A percentile compares a stretch with the other conserved stretches of the same genome.
Evolutionary conservation across 2,888 invertebrate genomes (phyloP).

Genomic region (Rhamphomyia laevipes): DNA sequence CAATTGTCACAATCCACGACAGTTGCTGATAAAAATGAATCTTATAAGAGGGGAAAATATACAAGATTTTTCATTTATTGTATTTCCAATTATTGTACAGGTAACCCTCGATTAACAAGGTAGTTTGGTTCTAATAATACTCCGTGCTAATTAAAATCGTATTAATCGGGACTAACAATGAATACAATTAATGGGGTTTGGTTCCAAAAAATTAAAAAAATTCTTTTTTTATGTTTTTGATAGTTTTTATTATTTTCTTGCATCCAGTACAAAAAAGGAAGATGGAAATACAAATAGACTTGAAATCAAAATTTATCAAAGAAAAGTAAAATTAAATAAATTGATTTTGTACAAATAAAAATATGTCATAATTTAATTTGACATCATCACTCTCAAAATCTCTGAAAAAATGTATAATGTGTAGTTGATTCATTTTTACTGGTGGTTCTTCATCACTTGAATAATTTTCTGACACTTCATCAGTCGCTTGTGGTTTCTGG

Average conservation of each 20-base stretch:
- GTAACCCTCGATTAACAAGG: not conserved
- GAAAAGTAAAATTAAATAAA: not conserved
- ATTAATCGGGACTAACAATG: not conserved
- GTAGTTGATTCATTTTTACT: not conserved
- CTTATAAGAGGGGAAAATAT: too few species aligned
- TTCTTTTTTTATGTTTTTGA: not conserved
- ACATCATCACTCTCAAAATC: not conserved
- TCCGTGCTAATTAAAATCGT: not conserved
- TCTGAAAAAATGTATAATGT: not conserved
- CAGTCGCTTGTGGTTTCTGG: not conserved
- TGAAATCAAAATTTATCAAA: not conserved
- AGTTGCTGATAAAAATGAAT: too few species aligned
- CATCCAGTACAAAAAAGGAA: not conserved
- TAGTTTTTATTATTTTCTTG: not conserved
- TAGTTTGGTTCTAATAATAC: not conserved
- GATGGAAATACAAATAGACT: not conserved
- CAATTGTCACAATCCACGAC: too few species aligned
- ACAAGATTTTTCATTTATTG: too few species aligned
- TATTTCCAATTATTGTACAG: too few species aligned
- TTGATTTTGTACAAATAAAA: not conserved
- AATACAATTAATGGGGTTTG: not conserved
- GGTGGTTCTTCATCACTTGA: not conserved
- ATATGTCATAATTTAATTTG: not conserved
- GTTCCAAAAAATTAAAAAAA: too few species aligned
- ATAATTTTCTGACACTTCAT: conserved; percentile 1